These are phyloP conservation scores for Marmota flaviventris DNA, from an alignment of 2,113 vertebrate species.

Conservation along the genomic window DNA sequence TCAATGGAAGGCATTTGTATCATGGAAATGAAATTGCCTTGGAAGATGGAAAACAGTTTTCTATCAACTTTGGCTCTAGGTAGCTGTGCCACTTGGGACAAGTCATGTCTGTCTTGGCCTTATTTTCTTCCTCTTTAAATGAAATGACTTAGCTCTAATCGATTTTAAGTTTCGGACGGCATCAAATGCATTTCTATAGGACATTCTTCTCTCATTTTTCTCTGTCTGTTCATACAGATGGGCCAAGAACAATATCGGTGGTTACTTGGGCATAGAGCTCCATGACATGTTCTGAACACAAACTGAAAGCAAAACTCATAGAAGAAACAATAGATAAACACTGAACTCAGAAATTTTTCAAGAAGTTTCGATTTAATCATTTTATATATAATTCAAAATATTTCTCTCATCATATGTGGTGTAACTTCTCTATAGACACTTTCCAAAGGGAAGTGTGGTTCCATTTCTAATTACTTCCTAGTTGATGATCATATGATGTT, in stretches of 20 bases:
- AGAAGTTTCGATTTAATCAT: neutral
- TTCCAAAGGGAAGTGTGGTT: neutral
- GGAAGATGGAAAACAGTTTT: neutral
- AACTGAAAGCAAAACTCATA: neutral
- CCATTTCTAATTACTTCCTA: conserved; percentile 23
- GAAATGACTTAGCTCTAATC: neutral
- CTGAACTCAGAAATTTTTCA: neutral
- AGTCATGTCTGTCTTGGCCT: too few relatives aligned
- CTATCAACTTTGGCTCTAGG: neutral
- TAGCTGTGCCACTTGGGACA: neutral
- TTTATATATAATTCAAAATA: conserved; percentile 36
- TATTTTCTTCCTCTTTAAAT: neutral
- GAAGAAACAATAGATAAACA: neutral
- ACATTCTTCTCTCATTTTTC: neutral
- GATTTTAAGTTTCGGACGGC: neutral
- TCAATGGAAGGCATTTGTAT: neutral
- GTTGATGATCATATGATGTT: neutral
- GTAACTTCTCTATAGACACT: neutral
- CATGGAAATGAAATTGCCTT: neutral
- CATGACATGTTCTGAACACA: neutral
- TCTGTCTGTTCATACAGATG: too few relatives aligned
- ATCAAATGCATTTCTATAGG: neutral
- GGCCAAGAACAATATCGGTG: neutral
- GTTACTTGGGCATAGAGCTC: neutral
- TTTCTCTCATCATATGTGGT: neutral